A percentile compares a stretch with the other conserved stretches of the same genome.
Conservation (phyloP, 2,113 vertebrate species). For the Oryzias javanicus region DNA sequence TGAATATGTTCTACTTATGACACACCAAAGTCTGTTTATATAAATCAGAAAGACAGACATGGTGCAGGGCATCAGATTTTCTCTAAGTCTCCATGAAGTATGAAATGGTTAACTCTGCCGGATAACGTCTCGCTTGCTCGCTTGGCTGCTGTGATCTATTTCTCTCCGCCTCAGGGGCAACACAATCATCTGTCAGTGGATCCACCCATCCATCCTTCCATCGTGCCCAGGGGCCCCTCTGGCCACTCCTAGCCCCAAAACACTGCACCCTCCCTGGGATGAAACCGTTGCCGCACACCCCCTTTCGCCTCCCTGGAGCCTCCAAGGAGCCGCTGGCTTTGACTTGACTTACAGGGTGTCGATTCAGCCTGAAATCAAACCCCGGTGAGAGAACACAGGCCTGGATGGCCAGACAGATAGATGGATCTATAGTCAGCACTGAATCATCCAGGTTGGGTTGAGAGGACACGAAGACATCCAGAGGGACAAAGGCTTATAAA, state of each 20-base stretch:
- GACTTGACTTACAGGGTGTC: slow-evolving; percentile 78
- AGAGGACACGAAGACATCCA: slow-evolving; percentile 46
- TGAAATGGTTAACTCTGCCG: slow-evolving; percentile 50
- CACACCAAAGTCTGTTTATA: too few species aligned
- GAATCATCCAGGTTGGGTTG: slow-evolving; percentile 46
- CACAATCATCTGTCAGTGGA: slow-evolving; percentile 69
- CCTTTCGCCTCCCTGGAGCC: slow-evolving; percentile 66
- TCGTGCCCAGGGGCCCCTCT: slow-evolving; percentile 53
- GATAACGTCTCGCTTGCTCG: slow-evolving; percentile 15
- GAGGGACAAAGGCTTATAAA: slow-evolving; percentile 47
- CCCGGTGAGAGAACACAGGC: slow-evolving; percentile 63
- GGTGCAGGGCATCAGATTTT: slow-evolving; percentile 3
- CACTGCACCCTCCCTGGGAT: slow-evolving; percentile 65
- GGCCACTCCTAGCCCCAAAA: slow-evolving; percentile 71
- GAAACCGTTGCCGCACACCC: slow-evolving; percentile 64
- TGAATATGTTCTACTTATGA: too few species aligned
- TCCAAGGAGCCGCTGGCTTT: slow-evolving; percentile 55
- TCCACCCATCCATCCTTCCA: slow-evolving; percentile 69
- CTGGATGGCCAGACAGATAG: slow-evolving; percentile 61
- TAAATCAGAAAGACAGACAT: not conserved
- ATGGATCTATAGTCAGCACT: slow-evolving; percentile 47
- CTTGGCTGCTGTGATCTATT: slow-evolving; percentile 63
- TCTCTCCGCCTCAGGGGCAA: slow-evolving; percentile 61
- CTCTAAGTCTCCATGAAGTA: slow-evolving; percentile 9
- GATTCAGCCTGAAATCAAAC: slow-evolving; percentile 79